Base-by-base conservation (phyloP, 2,888 invertebrate genomes). In the Pristionchus maxplancki region DNA sequence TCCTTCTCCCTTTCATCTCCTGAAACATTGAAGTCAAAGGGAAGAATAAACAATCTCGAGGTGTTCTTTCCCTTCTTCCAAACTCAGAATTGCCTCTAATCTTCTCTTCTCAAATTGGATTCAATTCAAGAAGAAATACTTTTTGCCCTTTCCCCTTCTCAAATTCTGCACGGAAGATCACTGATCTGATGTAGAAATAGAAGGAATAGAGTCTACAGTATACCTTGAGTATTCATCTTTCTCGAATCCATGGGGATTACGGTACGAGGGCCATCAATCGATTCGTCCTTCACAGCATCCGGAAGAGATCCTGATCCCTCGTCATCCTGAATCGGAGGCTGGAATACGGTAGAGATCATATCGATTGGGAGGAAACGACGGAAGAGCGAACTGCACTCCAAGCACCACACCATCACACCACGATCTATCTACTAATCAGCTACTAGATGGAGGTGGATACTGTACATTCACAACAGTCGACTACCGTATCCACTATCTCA, bases 131-230 rank as follows among this genome's bases (percentile, higher is more conserved):
- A 15, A 28, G 50, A 37, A 17, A 11, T 53, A 84, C 87, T 82
- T 88, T 71, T 88, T 88, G 85, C 83, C 90, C 83, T 90, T 89
- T 89, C 90, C n/a, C 89, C 89, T 81, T 89, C 81, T 87, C 88
- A 6, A 11, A 58, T 34, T 58, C 13, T 9, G 62, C 48, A 81
- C 37, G 20, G 53, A 82, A 53, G 53, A 84, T 84, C 44, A 84
- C 44, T 58, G 53, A 40, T 40, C 62, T 15, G 13, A 1, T n/a
- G 40, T 15, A 50, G 6, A 50, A 28, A 8, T 2, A 24, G n/a
- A 20, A 24, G 0, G 0, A 34, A 71, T 31, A 11, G 13, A 83
- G 20, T 24, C 40, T 81, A 81, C 81, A 81, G 81, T 81, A 78
- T 78, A 84, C 84, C 84, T 62, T 84, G 84, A 37, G 62, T 62